Percentiles rank a stretch among this genome's conserved stretches.
These are phyloP conservation scores for Henicopernis longicauda DNA, from an alignment of 2,113 vertebrate genomes.

Conservation along the genomic window DNA sequence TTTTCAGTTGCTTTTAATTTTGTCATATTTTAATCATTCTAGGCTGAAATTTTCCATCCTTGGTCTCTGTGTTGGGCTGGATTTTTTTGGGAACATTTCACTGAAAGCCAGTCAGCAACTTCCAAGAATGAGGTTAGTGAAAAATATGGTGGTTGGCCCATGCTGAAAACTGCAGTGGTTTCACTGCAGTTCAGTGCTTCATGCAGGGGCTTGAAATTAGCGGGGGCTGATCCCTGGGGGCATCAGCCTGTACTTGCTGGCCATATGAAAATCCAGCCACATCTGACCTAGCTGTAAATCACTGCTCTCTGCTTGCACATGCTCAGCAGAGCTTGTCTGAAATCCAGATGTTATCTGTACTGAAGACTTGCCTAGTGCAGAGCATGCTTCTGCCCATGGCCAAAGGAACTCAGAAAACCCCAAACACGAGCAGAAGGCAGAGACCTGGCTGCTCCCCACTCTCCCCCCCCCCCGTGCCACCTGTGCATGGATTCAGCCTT, in stretches of 20 bases:
- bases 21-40: neutral
- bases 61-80: neutral
- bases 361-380: neutral
- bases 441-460: rapidly evolving
- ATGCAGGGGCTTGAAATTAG: neutral
- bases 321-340: conserved; percentile 4
- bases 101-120: neutral
- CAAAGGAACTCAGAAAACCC: neutral
- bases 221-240: neutral
- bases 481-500: neutral
- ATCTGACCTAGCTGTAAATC: conserved; percentile 39
- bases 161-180: neutral
- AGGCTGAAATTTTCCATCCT: neutral
- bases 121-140: conserved; percentile 23
- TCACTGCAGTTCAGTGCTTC: neutral
- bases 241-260: conserved; percentile 5
- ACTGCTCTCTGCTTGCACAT: neutral
- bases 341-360: conserved; percentile 13
- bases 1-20: conserved; percentile 1
- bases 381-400: neutral
- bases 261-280: conserved; percentile 28
- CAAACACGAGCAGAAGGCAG: neutral
- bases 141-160: neutral
- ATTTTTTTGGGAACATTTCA: neutral
- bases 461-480: too few species aligned